A percentile compares a stretch with the other conserved stretches of the same genome.
Evolutionary conservation across 2,888 invertebrate genomes (phyloP).

Genomic region (Tribolium freemani): DNA sequence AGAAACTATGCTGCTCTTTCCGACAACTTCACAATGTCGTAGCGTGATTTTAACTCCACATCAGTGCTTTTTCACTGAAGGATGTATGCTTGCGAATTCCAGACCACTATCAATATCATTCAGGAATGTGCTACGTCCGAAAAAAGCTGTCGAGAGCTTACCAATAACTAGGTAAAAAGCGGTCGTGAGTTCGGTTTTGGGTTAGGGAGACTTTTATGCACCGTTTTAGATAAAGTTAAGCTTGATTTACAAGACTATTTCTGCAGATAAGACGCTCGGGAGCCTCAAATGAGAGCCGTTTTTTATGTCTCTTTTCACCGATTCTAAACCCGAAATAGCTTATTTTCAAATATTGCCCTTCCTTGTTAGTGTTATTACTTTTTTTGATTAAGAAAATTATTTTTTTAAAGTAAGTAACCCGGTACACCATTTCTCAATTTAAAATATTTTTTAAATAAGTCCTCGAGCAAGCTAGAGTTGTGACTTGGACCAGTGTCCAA

Average conservation of each 20-base stretch:
- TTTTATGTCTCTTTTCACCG: conserved; percentile 23
- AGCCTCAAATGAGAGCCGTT: conserved; percentile 14
- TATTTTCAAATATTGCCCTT: conserved; percentile 9
- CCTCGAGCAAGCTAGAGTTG: too few relatives aligned
- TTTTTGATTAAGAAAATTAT: too few relatives aligned
- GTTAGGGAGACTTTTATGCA: conserved; percentile 49
- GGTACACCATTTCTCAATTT: too few relatives aligned
- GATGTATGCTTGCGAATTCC: background rate
- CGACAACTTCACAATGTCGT: conserved; percentile 10
- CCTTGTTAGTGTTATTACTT: too few relatives aligned
- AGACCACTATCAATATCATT: background rate
- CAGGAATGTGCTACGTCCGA: conserved; percentile 24
- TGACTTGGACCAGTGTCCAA: too few relatives aligned
- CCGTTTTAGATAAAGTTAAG: conserved; percentile 54
- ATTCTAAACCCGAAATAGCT: background rate
- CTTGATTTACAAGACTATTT: conserved; percentile 54
- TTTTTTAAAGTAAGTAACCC: too few relatives aligned
- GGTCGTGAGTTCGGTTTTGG: background rate
- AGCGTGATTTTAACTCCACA: conserved; percentile 19
- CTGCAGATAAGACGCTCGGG: conserved; percentile 45
- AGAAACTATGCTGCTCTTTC: conserved; percentile 47
- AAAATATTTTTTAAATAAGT: too few relatives aligned
- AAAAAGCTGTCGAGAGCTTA: conserved; percentile 16
- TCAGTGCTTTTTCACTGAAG: conserved; percentile 8
- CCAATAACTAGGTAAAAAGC: conserved; percentile 5